Conservation (phyloP, 2,888 invertebrate species). For the Nebria brevicollis region DNA sequence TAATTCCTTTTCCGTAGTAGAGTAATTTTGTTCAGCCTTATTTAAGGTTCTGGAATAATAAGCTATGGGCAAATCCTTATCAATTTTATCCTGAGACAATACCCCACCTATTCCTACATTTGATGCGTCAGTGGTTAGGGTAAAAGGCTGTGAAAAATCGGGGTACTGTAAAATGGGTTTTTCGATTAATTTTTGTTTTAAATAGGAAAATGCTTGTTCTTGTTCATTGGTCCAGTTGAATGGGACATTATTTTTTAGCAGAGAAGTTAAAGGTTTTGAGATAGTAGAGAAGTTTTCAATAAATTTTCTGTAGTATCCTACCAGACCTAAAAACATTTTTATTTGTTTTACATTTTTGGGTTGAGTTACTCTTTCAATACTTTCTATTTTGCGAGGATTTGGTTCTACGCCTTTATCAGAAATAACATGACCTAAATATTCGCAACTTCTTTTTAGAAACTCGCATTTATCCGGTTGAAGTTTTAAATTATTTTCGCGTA, state of each 20-base stretch:
- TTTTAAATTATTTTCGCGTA: slow-evolving; percentile 23
- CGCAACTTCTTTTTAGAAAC: background rate
- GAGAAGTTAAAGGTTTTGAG: slow-evolving; percentile 49
- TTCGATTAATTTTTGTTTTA: slow-evolving; percentile 29
- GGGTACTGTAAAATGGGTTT: slow-evolving; percentile 29
- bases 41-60: slow-evolving; percentile 45
- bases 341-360: background rate
- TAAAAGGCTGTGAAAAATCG: slow-evolving; percentile 13
- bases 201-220: slow-evolving; percentile 45
- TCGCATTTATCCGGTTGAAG: slow-evolving; percentile 11
- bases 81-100: slow-evolving; percentile 21
- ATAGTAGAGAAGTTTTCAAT: slow-evolving; percentile 3
- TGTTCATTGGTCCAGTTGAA: slow-evolving; percentile 45
- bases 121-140: slow-evolving; percentile 37
- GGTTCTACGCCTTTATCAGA: background rate
- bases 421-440: slow-evolving; percentile 20
- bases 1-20: slow-evolving; percentile 44
- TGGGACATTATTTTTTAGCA: slow-evolving; percentile 49
- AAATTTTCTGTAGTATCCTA: slow-evolving; percentile 21
- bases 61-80: slow-evolving; percentile 36
- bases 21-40: slow-evolving; percentile 36
- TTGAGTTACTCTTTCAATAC: background rate
- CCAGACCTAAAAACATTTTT: slow-evolving; percentile 21
- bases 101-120: slow-evolving; percentile 33
- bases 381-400: slow-evolving; percentile 9